Base-by-base conservation (phyloP, 2,113 vertebrate genomes). In the Vulpes ferrilata region DNA sequence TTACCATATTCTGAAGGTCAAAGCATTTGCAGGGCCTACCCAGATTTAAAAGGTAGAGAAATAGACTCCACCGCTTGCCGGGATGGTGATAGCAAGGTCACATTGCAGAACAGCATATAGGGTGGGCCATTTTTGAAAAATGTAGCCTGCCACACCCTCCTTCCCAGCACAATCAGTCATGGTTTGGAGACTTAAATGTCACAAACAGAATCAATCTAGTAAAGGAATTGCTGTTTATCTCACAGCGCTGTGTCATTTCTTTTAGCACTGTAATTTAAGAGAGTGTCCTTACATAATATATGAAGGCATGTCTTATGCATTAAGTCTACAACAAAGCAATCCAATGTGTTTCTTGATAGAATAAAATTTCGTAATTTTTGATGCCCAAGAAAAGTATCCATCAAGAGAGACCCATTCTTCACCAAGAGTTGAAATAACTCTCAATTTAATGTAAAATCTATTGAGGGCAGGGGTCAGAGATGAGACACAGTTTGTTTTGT, bases 141-240 rank as follows among this genome's bases (percentile, higher is more conserved):
- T 90, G 27, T 19, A 60, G 30, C 85, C 69, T 97, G 32, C 92
- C 79, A 93, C 48, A 89, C 82, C 55, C 59, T 93, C 48, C 7
- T 92, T 32, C 48, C 38, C 35, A 78, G 35, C 48, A 78, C 55
- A 85, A 82, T 90, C 84, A 97, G 71, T 93, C 78, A 96, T 92
- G 79, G 83, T 79, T 94, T 97, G 91, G 78, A 96, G 87, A 89
- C 4, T 83, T 93, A 93, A 95, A 93, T 95, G 62, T 95, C 90
- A 96, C 82, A 95, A 96, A 83, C 20, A 69, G 87, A 96, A 98
- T 96, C 55, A 96, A 93, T 90, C 73, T 89, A 38, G 23, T 95
- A 95, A 97, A 96, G 81, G 83, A 95, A 96, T 78, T 95, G 60
- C 74, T 95, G 55, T 85, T 95, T 92, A 81, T 35, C 62, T 97